Base-by-base conservation (phyloP, 2,797 vertebrate genomes). In the Antennarius maculatus region DNA sequence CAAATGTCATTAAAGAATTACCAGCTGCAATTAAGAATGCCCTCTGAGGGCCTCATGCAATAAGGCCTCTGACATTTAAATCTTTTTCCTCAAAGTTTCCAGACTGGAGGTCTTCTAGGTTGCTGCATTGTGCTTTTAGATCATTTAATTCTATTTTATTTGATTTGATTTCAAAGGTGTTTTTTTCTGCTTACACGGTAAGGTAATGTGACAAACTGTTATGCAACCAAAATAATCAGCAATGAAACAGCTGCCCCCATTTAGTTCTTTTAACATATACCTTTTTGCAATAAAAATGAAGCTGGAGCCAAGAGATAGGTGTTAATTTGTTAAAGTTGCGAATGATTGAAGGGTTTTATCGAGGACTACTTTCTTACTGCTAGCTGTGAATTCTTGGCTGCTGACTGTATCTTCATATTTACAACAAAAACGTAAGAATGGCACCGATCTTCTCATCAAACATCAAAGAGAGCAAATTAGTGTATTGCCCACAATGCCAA, bases 91-190 rank as follows among this genome's bases (percentile, higher is more conserved):
- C 5, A 34, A 34, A 8, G 31, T 34, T 34, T 34, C 48, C 52
- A 11, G 18, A 28, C 12, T 8, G 18, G 28, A 0, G 11, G 23
- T n/a, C 23, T 4, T 28, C 54, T 59, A 60, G 66, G 72, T 54
- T 37, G 16, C 16, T n/a, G n/a, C 42, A 5, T 16, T 7, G 5
- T 37, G 0, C 27, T 51, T 4, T 31, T 37, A 56, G 54, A 55
- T 55, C 58, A 50, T 15, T n/a, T 47, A 23, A 54, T 65, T 48
- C 41, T 15, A 48, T 61, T 54, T 18, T 11, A 18, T 17, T 37
- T 51, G 17, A 46, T 31, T 52, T 52, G 7, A 48, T 57, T 23
- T 13, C 61, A 10, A 18, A 17, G 16, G 47, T 29, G 15, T 57
- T 52, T 47, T 8, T 18, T 11, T 39, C 42, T 41, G 2, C 16